phyloP scores from a whole-genome alignment of 2,888 invertebrate genomes.

The Ferdinandea cuprea region DNA sequence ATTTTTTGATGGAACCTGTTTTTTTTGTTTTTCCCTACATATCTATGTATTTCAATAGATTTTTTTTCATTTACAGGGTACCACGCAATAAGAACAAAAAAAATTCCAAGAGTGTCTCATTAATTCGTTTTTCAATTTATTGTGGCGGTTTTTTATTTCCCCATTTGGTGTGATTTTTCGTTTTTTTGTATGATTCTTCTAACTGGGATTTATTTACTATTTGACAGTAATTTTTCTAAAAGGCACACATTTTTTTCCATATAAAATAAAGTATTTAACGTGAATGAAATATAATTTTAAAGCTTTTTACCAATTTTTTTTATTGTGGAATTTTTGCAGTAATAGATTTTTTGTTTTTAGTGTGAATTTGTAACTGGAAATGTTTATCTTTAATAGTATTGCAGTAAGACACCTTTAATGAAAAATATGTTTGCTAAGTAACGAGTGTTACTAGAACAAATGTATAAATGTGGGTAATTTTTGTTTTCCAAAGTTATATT shows the following conservation, averaged over 20 bases:
- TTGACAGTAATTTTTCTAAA: conserved; percentile 2
- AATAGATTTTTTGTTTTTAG: too few relatives aligned
- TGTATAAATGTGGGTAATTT: too few relatives aligned
- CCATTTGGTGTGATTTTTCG: conserved; percentile 13
- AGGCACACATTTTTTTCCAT: too few relatives aligned
- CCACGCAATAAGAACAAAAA: conserved; percentile 49
- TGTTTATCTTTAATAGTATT: too few relatives aligned
- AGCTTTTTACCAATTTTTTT: too few relatives aligned
- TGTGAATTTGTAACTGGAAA: too few relatives aligned
- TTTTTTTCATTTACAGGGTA: conserved; percentile 56
- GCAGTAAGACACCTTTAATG: too few relatives aligned
- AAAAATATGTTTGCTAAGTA: too few relatives aligned
- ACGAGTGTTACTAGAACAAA: too few relatives aligned
- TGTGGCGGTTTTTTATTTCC: conserved; percentile 25
- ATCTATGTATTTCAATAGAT: conserved; percentile 52
- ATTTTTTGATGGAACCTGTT: conserved; percentile 50
- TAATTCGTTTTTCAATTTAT: conserved; percentile 47
- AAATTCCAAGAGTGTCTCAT: conserved; percentile 59
- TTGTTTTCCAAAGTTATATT: too few relatives aligned
- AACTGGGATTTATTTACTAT: conserved; percentile 12
- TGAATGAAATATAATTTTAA: conserved; percentile 29
- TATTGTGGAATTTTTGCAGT: too few relatives aligned
- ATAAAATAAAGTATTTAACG: conserved; percentile 45
- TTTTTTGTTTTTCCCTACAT: conserved; percentile 23
- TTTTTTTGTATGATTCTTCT: neutral